phyloP scores from a whole-genome alignment of 2,113 vertebrate genomes.

The Epinephelus fuscoguttatus region DNA sequence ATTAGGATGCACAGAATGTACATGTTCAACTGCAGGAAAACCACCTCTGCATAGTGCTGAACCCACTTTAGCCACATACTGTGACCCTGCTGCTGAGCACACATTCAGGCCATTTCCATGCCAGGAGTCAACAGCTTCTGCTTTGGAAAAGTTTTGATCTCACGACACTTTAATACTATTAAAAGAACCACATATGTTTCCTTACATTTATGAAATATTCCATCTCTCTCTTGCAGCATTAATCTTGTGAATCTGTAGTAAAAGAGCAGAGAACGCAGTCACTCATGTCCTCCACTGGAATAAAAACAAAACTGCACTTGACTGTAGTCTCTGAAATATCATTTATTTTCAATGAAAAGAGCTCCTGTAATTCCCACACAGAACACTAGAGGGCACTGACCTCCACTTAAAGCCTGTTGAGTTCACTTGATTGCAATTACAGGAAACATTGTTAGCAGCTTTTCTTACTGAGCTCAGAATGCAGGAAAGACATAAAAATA shows the following conservation, averaged over 20 bases:
- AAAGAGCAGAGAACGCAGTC: neutral
- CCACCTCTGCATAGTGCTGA: neutral
- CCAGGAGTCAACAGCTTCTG: neutral
- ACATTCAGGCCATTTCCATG: neutral
- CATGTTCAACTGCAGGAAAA: conserved; percentile 3
- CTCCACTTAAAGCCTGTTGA: no score
- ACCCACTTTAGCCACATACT: neutral
- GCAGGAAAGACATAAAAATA: no score
- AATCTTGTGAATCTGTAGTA: neutral
- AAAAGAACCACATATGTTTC: neutral
- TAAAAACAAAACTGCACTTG: neutral
- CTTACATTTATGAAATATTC: neutral
- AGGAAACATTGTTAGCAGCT: no score
- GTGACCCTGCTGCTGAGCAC: neutral
- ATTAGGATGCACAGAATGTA: neutral
- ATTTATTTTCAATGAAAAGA: no score
- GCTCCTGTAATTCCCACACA: no score
- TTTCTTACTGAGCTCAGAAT: no score
- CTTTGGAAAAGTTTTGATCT: neutral
- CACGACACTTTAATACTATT: neutral
- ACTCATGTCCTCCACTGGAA: neutral
- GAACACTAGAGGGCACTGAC: no score
- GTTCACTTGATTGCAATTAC: no score
- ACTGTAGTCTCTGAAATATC: no score
- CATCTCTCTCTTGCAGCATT: neutral